A percentile compares a stretch with the other conserved stretches of the same genome.
Evolutionary conservation across 2,888 invertebrate genomes (phyloP).

Genomic region (Alsophila aescularia): DNA sequence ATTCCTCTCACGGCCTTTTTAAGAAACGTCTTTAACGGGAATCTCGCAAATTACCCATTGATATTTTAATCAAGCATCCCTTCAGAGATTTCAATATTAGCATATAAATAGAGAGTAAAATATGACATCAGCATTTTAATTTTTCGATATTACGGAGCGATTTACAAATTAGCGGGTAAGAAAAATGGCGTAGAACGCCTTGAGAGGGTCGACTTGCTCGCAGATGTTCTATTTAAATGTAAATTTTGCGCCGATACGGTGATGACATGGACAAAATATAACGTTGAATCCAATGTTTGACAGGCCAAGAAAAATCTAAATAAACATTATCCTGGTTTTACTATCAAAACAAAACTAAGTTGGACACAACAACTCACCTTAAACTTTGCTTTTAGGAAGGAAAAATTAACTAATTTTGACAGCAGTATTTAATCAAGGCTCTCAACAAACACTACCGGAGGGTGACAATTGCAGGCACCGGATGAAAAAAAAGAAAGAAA

Average conservation of each 20-base stretch:
- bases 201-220: constrained; percentile 77
- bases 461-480: constrained; percentile 80
- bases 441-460: constrained; percentile 74
- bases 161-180: constrained; percentile 84
- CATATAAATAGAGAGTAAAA: constrained; percentile 82
- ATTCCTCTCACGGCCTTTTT: constrained; percentile 55
- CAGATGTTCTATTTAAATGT: constrained; percentile 85
- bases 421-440: constrained; percentile 78
- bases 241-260: constrained; percentile 75
- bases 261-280: constrained; percentile 75
- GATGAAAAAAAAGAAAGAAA: constrained; percentile 62
- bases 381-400: constrained; percentile 53
- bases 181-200: constrained; percentile 74
- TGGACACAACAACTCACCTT: constrained; percentile 20
- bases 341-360: not conserved
- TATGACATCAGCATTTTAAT: constrained; percentile 85
- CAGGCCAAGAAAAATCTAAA: constrained; percentile 50
- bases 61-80: constrained; percentile 78
- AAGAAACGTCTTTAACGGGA: constrained; percentile 44
- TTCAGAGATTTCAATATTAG: constrained; percentile 67
- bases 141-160: constrained; percentile 82
- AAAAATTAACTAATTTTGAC: constrained; percentile 74
- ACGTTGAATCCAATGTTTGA: constrained; percentile 72
- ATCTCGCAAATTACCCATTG: constrained; percentile 72
- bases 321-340: not conserved